These are phyloP conservation scores for Machimus rusticus DNA, from an alignment of 2,888 invertebrate species.

Conservation along the genomic window DNA sequence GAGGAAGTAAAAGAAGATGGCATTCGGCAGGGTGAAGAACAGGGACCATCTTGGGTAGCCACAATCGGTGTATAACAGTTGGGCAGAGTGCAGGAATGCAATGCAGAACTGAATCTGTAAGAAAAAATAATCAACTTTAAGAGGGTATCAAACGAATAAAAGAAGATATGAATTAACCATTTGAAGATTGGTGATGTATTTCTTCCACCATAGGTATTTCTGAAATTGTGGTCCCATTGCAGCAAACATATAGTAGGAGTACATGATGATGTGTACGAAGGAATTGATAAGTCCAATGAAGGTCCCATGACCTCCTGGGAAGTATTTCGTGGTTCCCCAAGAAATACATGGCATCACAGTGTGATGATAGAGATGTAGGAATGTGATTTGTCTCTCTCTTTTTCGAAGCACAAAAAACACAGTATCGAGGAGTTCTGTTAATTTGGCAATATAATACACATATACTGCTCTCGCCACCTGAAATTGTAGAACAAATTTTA, in stretches of 20 bases:
- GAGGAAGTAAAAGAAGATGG: slow-evolving; percentile 90
- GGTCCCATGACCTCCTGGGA: slow-evolving; percentile 88
- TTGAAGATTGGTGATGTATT: slow-evolving; percentile 88
- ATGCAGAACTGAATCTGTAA: slow-evolving; percentile 83
- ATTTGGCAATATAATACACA: slow-evolving; percentile 87
- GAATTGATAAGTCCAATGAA: slow-evolving; percentile 86
- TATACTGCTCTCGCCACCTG: slow-evolving; percentile 78
- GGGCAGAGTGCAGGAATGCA: slow-evolving; percentile 85
- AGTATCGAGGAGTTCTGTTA: slow-evolving; percentile 89
- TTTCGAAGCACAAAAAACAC: slow-evolving; percentile 93
- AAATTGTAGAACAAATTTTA: slow-evolving; percentile 27
- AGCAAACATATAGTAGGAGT: slow-evolving; percentile 88
- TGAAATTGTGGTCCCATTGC: slow-evolving; percentile 88
- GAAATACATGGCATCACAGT: slow-evolving; percentile 94
- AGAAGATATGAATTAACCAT: slow-evolving; percentile 69
- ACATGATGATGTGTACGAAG: slow-evolving; percentile 95
- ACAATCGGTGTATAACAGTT: slow-evolving; percentile 85
- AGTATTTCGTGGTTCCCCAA: slow-evolving; percentile 92
- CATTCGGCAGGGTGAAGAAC: slow-evolving; percentile 86
- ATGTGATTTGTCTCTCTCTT: slow-evolving; percentile 87
- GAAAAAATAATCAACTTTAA: slow-evolving; percentile 11
- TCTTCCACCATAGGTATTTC: slow-evolving; percentile 93
- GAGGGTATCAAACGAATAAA: neutral
- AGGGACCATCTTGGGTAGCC: slow-evolving; percentile 86
- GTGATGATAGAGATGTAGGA: slow-evolving; percentile 93